Percentiles rank a stretch among this genome's conserved stretches.
Evolutionary conservation across 2,113 vertebrate genomes (phyloP).

Genomic region (Sander lucioperca): DNA sequence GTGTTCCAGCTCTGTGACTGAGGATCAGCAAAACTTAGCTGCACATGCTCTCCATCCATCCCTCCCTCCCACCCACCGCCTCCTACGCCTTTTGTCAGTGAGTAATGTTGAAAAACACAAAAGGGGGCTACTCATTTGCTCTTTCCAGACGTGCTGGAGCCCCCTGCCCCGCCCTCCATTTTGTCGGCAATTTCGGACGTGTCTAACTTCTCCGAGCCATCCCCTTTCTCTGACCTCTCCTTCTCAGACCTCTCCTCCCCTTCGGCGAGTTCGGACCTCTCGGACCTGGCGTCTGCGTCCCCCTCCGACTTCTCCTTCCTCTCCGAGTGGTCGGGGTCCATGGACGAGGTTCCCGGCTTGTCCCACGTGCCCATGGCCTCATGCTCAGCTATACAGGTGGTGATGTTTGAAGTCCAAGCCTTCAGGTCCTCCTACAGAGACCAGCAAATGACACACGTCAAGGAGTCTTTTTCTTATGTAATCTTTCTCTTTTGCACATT

Average conservation of each 20-base stretch:
- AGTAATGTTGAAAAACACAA: constrained; percentile 61
- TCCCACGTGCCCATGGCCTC: constrained; percentile 81
- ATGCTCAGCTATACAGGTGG: constrained; percentile 76
- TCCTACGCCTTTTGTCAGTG: constrained; percentile 63
- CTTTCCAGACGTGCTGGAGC: constrained; percentile 85
- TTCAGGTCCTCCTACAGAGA: constrained; percentile 82
- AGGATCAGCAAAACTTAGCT: constrained; percentile 73
- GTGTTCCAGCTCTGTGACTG: constrained; percentile 66
- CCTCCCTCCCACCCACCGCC: constrained; percentile 59
- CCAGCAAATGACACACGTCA: background rate
- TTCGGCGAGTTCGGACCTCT: constrained; percentile 81
- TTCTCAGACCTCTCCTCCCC: constrained; percentile 80
- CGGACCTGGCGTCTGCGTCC: constrained; percentile 80
- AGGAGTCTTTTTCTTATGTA: background rate
- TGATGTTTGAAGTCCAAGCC: constrained; percentile 83
- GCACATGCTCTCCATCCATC: constrained; percentile 73
- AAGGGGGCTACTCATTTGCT: constrained; percentile 82
- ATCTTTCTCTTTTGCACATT: background rate
- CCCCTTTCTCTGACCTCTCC: constrained; percentile 84
- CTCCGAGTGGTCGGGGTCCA: constrained; percentile 83
- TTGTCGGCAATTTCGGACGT: constrained; percentile 82
- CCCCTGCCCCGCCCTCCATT: constrained; percentile 79
- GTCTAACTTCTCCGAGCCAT: constrained; percentile 84
- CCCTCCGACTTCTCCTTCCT: constrained; percentile 84
- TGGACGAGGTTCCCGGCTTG: constrained; percentile 82